phyloP scores from a whole-genome alignment of 30 jellyfish, hydroid and myxozoan species.

The Chrysaora quinquecirrha region DNA sequence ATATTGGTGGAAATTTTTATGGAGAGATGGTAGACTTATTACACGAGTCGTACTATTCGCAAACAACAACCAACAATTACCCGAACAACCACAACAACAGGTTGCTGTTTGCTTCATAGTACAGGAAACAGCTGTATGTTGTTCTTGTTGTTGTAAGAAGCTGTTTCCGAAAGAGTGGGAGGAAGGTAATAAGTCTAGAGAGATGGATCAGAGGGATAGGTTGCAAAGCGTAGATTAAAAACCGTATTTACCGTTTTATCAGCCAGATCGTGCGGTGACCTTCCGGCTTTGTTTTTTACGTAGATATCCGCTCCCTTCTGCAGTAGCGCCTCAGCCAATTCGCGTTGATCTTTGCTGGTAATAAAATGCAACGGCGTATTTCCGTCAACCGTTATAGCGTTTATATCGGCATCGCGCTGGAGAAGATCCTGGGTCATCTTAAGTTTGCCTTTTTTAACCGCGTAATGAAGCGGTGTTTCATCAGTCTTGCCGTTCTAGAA shows the following conservation, averaged over 20 bases:
- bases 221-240: neutral
- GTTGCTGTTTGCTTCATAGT: too few relatives aligned
- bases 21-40: too few relatives aligned
- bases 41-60: too few relatives aligned
- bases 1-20: too few relatives aligned
- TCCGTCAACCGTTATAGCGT: constrained; percentile 50
- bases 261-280: constrained; percentile 57
- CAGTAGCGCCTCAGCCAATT: constrained; percentile 7
- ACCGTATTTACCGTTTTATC: constrained; percentile 45
- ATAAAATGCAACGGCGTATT: constrained; percentile 56
- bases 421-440: constrained; percentile 44
- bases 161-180: too few relatives aligned
- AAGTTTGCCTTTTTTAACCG: constrained; percentile 47
- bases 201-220: too few relatives aligned
- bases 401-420: constrained; percentile 65
- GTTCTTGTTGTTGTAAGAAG: too few relatives aligned
- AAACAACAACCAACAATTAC: too few relatives aligned
- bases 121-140: too few relatives aligned
- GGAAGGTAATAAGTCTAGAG: too few relatives aligned
- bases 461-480: constrained; percentile 57
- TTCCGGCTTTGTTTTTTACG: constrained; percentile 19
- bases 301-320: constrained; percentile 54
- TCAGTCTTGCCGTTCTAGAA: constrained; percentile 36
- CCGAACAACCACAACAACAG: too few relatives aligned
- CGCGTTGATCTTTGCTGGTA: constrained; percentile 15